Evolutionary conservation across 1,140 invertebrate genomes (phyloP).

Genomic region (Dendroctonus valens): DNA sequence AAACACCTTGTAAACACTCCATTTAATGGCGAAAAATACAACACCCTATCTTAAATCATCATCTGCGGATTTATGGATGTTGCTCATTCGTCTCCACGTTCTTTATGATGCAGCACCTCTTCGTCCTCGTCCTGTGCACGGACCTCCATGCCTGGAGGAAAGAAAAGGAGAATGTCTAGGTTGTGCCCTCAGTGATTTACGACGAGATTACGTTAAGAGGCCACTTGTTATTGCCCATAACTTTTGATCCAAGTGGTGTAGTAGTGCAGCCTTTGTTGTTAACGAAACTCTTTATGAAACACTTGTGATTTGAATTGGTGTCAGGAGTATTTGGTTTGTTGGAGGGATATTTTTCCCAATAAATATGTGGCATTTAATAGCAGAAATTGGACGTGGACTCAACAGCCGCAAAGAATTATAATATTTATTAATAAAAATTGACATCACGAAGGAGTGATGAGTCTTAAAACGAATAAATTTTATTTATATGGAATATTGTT

Average conservation of each 20-base stretch:
- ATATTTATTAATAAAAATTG: too few species aligned
- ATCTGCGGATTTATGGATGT: constrained; percentile 47
- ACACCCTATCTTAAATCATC: constrained; percentile 48
- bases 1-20: constrained; percentile 46
- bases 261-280: constrained; percentile 1
- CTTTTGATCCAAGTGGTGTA: constrained; percentile 47
- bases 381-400: too few species aligned
- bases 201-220: constrained; percentile 50
- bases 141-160: neutral
- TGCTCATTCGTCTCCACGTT: constrained; percentile 35
- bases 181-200: constrained; percentile 48
- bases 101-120: constrained; percentile 30
- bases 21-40: constrained; percentile 47
- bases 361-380: too few species aligned
- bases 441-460: too few species aligned
- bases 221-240: constrained; percentile 52
- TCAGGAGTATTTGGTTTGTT: too few species aligned
- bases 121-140: constrained; percentile 25
- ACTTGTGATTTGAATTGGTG: too few species aligned
- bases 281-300: too few species aligned
- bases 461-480: too few species aligned
- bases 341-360: too few species aligned
- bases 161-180: constrained; percentile 35
- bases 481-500: too few species aligned
- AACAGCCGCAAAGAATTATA: too few species aligned